A percentile compares a stretch with the other conserved stretches of the same genome.
Conservation (phyloP, 2,888 invertebrate genomes). For the Tenthredo livida region DNA sequence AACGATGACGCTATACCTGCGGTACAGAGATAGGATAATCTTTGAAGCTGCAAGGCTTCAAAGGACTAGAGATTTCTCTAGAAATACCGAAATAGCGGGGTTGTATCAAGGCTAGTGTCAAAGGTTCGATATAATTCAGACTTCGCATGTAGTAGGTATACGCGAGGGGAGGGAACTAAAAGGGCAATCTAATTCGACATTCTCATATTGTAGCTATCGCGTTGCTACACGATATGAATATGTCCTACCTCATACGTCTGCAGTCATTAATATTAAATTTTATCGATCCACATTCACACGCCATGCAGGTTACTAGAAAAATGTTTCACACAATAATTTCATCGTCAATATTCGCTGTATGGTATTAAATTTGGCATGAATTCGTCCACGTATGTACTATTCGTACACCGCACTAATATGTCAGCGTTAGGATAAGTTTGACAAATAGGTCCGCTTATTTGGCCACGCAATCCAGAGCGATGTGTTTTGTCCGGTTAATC, state of each 20-base stretch:
- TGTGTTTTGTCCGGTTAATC: conserved; percentile 32
- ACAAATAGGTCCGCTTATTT: conserved; percentile 36
- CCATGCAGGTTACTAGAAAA: background rate
- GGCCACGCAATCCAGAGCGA: conserved; percentile 19
- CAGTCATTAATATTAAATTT: background rate
- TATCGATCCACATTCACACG: background rate
- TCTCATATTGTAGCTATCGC: background rate
- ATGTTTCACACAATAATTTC: background rate
- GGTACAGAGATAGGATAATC: background rate
- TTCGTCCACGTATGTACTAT: background rate
- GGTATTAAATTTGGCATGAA: background rate
- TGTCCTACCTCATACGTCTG: background rate
- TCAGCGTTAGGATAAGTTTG: conserved; percentile 35
- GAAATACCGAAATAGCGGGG: background rate
- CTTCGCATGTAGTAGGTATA: background rate
- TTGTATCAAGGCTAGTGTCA: background rate
- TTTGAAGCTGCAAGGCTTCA: background rate
- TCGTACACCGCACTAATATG: background rate
- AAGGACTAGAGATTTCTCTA: background rate
- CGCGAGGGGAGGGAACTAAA: background rate
- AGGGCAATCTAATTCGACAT: background rate
- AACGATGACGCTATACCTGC: background rate
- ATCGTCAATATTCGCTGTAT: background rate
- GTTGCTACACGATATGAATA: background rate
- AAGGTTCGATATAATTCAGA: background rate